Conservation (phyloP, 2,113 vertebrate genomes). For the Ceyx melanurus region DNA sequence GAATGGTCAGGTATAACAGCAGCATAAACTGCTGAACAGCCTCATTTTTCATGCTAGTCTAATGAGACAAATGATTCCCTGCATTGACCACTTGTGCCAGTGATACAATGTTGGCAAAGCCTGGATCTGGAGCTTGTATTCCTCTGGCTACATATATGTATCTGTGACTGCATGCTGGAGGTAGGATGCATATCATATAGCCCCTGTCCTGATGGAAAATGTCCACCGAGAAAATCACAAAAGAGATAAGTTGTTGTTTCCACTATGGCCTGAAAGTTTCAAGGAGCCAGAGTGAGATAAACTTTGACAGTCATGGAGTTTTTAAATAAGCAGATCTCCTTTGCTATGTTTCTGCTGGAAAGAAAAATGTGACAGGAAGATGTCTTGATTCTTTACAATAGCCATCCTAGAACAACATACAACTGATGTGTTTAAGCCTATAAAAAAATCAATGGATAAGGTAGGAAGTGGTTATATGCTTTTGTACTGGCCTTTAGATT, state of each 20-base stretch:
- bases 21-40: neutral
- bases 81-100: accelerated
- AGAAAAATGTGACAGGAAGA: neutral
- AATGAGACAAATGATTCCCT: neutral
- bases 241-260: neutral
- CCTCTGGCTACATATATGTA: neutral
- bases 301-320: neutral
- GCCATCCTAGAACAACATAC: neutral
- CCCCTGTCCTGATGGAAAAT: neutral
- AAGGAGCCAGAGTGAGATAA: neutral
- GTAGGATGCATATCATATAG: accelerated
- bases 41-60: neutral
- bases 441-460: neutral
- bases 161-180: accelerated
- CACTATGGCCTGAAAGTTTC: neutral
- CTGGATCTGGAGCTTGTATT: neutral
- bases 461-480: neutral
- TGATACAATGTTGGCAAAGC: neutral
- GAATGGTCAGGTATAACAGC: neutral
- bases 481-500: neutral
- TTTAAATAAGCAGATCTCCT: neutral
- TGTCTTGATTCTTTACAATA: neutral
- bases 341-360: neutral
- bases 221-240: neutral
- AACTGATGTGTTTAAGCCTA: neutral